Percentiles rank a stretch among this genome's conserved stretches.
Evolutionary conservation across 2,113 vertebrate species (phyloP).

Genomic region (Passer montanus): DNA sequence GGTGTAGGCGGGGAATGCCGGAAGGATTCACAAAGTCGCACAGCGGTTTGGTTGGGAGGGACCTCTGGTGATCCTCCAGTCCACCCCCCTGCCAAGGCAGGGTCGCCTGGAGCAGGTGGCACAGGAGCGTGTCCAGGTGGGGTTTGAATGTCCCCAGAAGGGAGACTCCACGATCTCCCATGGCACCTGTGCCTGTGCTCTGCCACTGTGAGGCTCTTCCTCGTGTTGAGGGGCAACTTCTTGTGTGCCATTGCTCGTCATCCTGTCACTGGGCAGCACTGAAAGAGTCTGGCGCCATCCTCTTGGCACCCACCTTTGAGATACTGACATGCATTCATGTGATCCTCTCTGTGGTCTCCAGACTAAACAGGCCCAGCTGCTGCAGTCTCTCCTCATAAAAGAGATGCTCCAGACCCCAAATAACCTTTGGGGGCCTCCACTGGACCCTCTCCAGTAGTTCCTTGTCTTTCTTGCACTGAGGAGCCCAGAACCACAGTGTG

Average conservation of each 20-base stretch:
- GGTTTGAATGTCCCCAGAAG: background rate
- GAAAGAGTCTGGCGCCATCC: background rate
- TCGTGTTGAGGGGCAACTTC: background rate
- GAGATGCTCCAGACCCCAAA: background rate
- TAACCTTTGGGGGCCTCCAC: background rate
- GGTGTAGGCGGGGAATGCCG: rapidly evolving
- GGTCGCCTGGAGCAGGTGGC: background rate
- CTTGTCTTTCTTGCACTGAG: background rate
- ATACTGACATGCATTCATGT: rapidly evolving
- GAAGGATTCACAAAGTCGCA: background rate
- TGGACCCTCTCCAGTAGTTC: background rate
- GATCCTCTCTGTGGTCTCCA: background rate
- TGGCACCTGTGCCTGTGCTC: background rate
- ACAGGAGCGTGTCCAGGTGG: background rate
- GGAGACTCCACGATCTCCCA: background rate
- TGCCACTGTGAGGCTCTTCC: background rate
- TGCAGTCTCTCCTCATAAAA: background rate
- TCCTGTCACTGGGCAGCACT: background rate
- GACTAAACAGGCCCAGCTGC: background rate
- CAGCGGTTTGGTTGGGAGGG: background rate
- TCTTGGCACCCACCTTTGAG: background rate
- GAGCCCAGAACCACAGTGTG: background rate
- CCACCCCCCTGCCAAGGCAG: background rate
- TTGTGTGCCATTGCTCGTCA: background rate
- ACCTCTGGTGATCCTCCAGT: background rate